Percentiles rank a stretch among this genome's conserved stretches.
Conservation (phyloP, 2,888 invertebrate species). For the Abrostola triplasia region DNA sequence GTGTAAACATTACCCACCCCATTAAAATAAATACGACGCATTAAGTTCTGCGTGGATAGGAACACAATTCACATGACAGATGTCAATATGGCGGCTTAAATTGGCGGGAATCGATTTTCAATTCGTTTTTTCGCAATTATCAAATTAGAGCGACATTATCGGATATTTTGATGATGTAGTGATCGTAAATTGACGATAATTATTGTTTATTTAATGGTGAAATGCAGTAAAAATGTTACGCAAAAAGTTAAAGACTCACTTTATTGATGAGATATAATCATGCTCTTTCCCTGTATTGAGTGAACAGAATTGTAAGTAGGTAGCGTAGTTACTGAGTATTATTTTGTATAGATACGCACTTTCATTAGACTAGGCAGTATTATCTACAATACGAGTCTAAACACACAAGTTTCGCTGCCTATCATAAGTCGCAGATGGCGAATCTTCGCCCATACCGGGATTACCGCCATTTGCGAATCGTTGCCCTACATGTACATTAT, state of each 20-base stretch:
- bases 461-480: no score
- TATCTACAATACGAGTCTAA: no score
- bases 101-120: conserved; percentile 49
- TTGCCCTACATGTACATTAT: no score
- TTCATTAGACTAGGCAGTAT: neutral
- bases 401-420: no score
- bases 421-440: conserved; percentile 1
- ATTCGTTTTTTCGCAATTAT: conserved; percentile 35
- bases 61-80: conserved; percentile 42
- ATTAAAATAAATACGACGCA: conserved; percentile 41
- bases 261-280: conserved; percentile 19
- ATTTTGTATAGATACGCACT: conserved; percentile 2
- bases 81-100: conserved; percentile 43
- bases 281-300: conserved; percentile 1
- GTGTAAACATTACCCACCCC: conserved; percentile 29
- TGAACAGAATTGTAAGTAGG: conserved; percentile 18
- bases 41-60: conserved; percentile 35
- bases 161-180: conserved; percentile 25
- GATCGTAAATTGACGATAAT: conserved; percentile 32
- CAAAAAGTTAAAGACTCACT: conserved; percentile 22
- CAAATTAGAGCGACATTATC: conserved; percentile 41
- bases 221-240: conserved; percentile 25
- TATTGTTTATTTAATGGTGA: conserved; percentile 20
- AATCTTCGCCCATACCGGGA: no score
- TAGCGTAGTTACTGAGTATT: neutral